Conservation (phyloP, 2,797 vertebrate genomes). For the Pampus argenteus region DNA sequence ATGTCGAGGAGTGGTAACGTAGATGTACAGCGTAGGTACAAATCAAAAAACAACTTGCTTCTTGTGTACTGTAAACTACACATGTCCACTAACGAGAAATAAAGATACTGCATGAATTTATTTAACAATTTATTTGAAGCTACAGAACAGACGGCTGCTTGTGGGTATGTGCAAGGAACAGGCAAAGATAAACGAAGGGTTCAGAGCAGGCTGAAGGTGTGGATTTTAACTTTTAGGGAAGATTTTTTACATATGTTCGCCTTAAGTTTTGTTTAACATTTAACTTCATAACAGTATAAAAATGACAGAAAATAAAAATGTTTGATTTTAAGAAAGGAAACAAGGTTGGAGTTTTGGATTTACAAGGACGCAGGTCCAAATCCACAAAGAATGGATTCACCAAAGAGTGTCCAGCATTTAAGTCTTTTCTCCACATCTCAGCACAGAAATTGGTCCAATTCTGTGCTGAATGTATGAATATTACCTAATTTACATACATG, state of each 20-base stretch:
- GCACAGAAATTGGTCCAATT: no score
- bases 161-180: no score
- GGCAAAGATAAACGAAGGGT: no score
- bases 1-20: conserved; percentile 30
- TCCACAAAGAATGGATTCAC: no score
- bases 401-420: no score
- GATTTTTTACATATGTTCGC: neutral
- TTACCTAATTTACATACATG: no score
- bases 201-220: no score
- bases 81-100: neutral
- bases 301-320: neutral
- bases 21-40: conserved; percentile 33
- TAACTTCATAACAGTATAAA: neutral
- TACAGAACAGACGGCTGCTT: no score
- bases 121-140: conserved; percentile 15
- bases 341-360: neutral
- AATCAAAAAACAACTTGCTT: conserved; percentile 56
- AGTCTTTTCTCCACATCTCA: no score
- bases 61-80: conserved; percentile 20
- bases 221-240: no score
- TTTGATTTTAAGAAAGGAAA: conserved; percentile 16
- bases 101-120: neutral
- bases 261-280: neutral
- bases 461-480: no score
- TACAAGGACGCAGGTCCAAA: no score